Evolutionary conservation across 2,113 vertebrate species (phyloP).

Genomic region (Camelus dromedarius): DNA sequence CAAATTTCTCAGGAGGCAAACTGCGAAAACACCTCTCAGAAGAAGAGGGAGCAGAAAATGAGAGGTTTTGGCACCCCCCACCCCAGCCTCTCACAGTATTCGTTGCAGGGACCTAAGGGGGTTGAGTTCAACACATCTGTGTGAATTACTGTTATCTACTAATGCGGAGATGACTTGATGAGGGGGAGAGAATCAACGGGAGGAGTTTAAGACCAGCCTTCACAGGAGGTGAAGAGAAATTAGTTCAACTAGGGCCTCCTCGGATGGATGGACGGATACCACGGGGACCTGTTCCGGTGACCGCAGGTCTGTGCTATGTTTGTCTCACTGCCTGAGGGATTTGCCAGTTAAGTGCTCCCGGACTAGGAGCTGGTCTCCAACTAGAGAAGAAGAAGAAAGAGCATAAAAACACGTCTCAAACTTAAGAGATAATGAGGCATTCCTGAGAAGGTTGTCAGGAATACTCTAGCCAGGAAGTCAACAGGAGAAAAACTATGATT

Average conservation of each 20-base stretch:
- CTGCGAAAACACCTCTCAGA: not conserved
- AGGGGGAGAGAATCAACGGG: not conserved
- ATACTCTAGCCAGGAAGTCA: not conserved
- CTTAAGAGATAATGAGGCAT: not conserved
- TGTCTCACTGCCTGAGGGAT: conserved; percentile 51
- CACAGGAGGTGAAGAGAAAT: not conserved
- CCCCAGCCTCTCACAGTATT: not conserved
- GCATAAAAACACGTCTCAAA: not conserved
- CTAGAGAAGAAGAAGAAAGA: not conserved
- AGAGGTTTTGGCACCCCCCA: not conserved
- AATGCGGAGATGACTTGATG: not conserved
- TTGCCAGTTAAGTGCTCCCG: not conserved
- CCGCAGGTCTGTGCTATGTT: conserved; percentile 25
- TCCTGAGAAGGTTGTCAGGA: not conserved
- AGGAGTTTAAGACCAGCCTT: not conserved
- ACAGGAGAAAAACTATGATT: not conserved
- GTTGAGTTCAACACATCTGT: not conserved
- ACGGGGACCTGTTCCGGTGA: not conserved
- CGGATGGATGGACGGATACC: not conserved
- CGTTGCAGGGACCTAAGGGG: not conserved
- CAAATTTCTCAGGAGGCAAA: not conserved
- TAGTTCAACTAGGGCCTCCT: not conserved
- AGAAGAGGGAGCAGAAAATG: not conserved
- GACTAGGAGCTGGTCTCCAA: not conserved
- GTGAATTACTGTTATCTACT: not conserved